These are phyloP conservation scores for Diaprepes abbreviatus DNA, from an alignment of 2,888 invertebrate genomes.

Conservation along the genomic window DNA sequence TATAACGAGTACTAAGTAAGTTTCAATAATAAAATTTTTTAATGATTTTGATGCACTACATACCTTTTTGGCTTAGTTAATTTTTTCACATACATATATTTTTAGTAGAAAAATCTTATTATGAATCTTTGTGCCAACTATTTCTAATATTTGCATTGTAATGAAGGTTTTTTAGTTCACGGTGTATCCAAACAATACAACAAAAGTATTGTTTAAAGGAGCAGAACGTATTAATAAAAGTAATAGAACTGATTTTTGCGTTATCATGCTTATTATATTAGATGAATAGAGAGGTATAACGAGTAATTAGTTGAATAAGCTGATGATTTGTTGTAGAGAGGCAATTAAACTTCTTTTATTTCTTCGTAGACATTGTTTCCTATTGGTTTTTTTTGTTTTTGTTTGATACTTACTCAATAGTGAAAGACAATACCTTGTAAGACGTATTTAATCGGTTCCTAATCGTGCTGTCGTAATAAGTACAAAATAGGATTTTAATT, in stretches of 20 bases:
- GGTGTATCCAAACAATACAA: conserved; percentile 12
- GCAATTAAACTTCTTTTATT: conserved; percentile 45
- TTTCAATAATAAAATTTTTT: too few species aligned
- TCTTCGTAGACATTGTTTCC: conserved; percentile 28
- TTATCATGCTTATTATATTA: conserved; percentile 47
- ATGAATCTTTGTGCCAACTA: too few species aligned
- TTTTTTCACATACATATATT: too few species aligned
- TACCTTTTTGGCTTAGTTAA: too few species aligned
- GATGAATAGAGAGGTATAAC: conserved; percentile 47
- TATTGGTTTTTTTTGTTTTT: conserved; percentile 24
- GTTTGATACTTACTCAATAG: conserved; percentile 24
- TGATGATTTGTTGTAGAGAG: conserved; percentile 47
- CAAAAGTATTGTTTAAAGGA: conserved; percentile 38
- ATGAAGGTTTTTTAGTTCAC: too few species aligned
- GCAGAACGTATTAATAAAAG: conserved; percentile 20
- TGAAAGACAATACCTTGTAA: conserved; percentile 28
- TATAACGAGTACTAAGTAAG: too few species aligned
- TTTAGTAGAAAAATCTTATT: too few species aligned
- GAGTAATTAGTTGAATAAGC: conserved; percentile 47
- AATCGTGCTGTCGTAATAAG: too few species aligned
- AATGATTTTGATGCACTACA: too few species aligned
- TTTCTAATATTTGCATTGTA: too few species aligned
- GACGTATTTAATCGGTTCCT: neutral
- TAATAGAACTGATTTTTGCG: conserved; percentile 41
- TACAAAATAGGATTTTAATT: too few species aligned